Evolutionary conservation across 2,113 vertebrate genomes (phyloP).

Genomic region (Erythrocercus mccallii): DNA sequence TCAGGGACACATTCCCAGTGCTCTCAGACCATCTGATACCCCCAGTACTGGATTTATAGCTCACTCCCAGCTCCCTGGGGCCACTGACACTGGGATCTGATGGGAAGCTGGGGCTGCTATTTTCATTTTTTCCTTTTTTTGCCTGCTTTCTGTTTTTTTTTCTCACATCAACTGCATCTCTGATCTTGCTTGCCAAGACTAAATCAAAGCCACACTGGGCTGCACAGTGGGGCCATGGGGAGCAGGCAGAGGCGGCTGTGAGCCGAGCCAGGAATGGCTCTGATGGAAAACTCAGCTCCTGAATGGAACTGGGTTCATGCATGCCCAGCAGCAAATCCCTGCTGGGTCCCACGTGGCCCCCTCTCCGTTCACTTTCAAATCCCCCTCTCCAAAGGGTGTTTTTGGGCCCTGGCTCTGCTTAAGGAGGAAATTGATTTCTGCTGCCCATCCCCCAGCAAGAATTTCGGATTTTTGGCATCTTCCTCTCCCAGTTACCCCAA

Average conservation of each 20-base stretch:
- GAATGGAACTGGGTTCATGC: neutral
- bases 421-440: neutral
- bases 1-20: neutral
- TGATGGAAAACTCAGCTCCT: neutral
- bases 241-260: neutral
- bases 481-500: conserved; percentile 19
- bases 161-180: conserved; percentile 11
- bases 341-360: neutral
- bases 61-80: neutral
- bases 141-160: neutral
- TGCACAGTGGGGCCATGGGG: neutral
- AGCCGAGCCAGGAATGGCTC: neutral
- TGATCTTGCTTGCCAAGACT: conserved; percentile 42
- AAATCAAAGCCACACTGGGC: conserved; percentile 36
- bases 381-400: neutral
- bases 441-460: conserved; percentile 42
- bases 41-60: neutral
- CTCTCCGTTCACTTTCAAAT: neutral
- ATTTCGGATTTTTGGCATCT: neutral
- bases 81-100: neutral
- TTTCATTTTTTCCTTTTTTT: neutral
- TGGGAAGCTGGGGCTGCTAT: neutral
- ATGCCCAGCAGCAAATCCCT: neutral
- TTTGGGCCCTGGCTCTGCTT: neutral
- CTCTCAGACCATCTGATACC: neutral